Conservation (phyloP, 2,888 invertebrate genomes). For the Agonopterix alstromeriana region DNA sequence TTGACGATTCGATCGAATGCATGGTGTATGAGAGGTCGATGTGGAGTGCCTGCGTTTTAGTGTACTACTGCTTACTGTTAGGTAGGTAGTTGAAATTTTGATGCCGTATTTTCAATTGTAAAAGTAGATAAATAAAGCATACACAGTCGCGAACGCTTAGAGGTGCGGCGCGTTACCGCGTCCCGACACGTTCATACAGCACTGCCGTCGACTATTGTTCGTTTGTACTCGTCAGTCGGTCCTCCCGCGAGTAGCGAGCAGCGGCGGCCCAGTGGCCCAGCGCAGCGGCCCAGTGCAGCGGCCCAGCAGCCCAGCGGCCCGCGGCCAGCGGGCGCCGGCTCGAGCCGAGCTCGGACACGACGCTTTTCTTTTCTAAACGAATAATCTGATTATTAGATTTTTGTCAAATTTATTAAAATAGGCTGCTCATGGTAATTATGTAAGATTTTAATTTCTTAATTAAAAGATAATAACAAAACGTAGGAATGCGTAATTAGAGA, state of each 20-base stretch:
- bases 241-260: background rate
- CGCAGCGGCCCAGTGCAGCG: background rate
- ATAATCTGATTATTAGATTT: slow-evolving; percentile 70
- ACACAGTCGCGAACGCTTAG: slow-evolving; percentile 59
- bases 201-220: slow-evolving; percentile 26
- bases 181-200: slow-evolving; percentile 23
- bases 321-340: slow-evolving; percentile 13
- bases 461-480: slow-evolving; percentile 76
- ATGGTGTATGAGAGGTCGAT: slow-evolving; percentile 70
- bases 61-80: slow-evolving; percentile 76
- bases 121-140: slow-evolving; percentile 65
- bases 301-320: slow-evolving; percentile 4
- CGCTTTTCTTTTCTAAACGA: slow-evolving; percentile 65
- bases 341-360: slow-evolving; percentile 25
- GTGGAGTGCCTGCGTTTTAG: slow-evolving; percentile 73
- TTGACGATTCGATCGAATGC: slow-evolving; percentile 69
- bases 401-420: slow-evolving; percentile 74
- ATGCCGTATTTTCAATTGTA: slow-evolving; percentile 73
- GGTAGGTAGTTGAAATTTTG: slow-evolving; percentile 76
- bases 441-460: slow-evolving; percentile 76
- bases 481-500: slow-evolving; percentile 76
- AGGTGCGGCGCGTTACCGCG: slow-evolving; percentile 22
- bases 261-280: slow-evolving; percentile 1
- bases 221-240: slow-evolving; percentile 13
- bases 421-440: slow-evolving; percentile 73